Evolutionary conservation across 2,113 vertebrate genomes (phyloP).

Genomic region (Polypterus bichir): DNA sequence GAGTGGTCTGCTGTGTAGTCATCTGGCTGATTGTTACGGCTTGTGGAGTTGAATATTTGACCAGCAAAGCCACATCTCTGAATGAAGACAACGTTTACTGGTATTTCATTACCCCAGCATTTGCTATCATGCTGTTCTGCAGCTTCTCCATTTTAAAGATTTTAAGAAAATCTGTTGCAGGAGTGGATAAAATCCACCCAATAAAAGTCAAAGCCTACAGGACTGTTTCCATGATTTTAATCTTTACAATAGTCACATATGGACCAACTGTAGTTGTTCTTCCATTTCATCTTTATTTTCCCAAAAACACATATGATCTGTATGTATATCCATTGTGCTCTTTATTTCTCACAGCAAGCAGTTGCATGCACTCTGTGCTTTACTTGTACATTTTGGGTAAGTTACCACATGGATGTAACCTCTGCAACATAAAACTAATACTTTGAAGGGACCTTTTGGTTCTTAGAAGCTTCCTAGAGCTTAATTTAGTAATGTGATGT

Average conservation of each 20-base stretch:
- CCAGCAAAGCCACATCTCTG: conserved; percentile 24
- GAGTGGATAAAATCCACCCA: conserved; percentile 48
- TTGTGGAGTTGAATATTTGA: conserved; percentile 34
- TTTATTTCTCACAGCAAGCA: conserved; percentile 52
- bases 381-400: conserved; percentile 48
- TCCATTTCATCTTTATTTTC: conserved; percentile 43
- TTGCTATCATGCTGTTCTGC: conserved; percentile 50
- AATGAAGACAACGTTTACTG: conserved; percentile 22
- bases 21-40: too few relatives aligned
- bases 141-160: conserved; percentile 50
- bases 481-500: too few relatives aligned
- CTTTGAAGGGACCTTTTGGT: too few relatives aligned
- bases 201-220: conserved; percentile 49
- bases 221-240: conserved; percentile 42
- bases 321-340: conserved; percentile 37
- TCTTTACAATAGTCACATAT: conserved; percentile 43
- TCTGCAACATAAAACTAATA: too few relatives aligned
- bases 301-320: conserved; percentile 26
- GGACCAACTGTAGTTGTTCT: conserved; percentile 42
- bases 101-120: conserved; percentile 38
- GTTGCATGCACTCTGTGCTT: conserved; percentile 49
- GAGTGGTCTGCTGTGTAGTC: conserved; percentile 19
- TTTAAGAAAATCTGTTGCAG: conserved; percentile 36
- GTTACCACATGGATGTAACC: too few relatives aligned
- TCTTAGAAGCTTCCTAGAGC: too few relatives aligned